These are phyloP conservation scores for Troides helena DNA, from an alignment of 2,888 invertebrate species.

Conservation along the genomic window DNA sequence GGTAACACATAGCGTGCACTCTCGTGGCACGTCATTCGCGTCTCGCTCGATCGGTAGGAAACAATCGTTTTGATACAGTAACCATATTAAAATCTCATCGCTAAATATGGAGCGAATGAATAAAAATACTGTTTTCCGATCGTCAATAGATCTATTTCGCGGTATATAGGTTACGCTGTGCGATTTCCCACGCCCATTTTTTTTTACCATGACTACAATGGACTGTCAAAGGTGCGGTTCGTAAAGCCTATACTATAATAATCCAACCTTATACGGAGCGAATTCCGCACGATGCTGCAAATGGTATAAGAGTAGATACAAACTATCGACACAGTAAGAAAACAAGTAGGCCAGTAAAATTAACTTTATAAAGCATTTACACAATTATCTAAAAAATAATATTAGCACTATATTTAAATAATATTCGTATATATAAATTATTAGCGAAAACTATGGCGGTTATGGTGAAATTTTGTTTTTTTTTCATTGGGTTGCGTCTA, in stretches of 20 bases:
- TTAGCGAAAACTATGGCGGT: no score
- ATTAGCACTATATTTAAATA: no score
- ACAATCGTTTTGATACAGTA: conserved; percentile 12
- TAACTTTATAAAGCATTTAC: no score
- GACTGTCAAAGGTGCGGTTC: conserved; percentile 44
- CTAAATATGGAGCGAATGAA: conserved; percentile 29
- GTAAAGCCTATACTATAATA: conserved; percentile 35
- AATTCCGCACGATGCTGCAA: conserved; percentile 58
- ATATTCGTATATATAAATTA: no score
- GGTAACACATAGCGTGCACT: background rate
- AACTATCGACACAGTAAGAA: conserved; percentile 20
- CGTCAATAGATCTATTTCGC: conserved; percentile 29
- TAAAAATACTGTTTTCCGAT: conserved; percentile 11
- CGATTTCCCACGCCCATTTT: conserved; percentile 56
- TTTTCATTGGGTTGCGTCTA: no score
- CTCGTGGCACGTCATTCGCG: background rate
- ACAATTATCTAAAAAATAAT: no score
- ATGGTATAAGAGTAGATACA: conserved; percentile 45
- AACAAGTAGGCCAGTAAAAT: background rate
- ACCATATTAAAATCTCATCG: conserved; percentile 19
- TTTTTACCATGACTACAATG: conserved; percentile 43
- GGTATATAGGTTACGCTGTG: conserved; percentile 54
- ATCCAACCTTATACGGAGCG: conserved; percentile 66
- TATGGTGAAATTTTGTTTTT: no score
- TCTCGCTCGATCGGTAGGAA: conserved; percentile 23